Base-by-base conservation (phyloP, 2,113 vertebrate species). In the Emydocephalus ijimae region DNA sequence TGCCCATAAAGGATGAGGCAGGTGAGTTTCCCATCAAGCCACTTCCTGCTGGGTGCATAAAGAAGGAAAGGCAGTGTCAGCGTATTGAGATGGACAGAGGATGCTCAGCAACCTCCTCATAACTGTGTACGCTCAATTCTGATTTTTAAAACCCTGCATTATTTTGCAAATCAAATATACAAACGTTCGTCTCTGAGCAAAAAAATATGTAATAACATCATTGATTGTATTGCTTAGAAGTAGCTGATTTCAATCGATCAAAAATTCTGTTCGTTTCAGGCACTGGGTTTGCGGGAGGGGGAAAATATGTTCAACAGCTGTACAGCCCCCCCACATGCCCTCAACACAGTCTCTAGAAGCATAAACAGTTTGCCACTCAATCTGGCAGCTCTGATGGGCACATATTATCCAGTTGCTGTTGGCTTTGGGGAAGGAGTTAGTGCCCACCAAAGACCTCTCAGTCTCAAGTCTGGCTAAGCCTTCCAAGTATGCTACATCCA, bases 1-100 rank as follows among this genome's bases (percentile, higher is more conserved):
- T 98, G 96, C 99, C 99, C 99, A 99, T 99, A 98, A 99, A 99
- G 90, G 99, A 99, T 52, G 99, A 98, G 52, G 99, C 97, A 6
- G 97, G 96, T 5, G 98, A 98, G 90, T 97, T 99, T 88, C 98
- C 99, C 98, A 99, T 99, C 97, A 99, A 97, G 97, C 98, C 98
- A 96, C 99, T 98, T 97, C 99, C 97, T 96, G 98, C 96, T 98
- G 97, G 23, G 8, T 92, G 57, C 94, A 95, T 92, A 95, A 96
- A 89, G 23, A 95, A 45, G 6, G 54, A 85, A 59, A 88, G 93
- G 85, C 55, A 12, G 0, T 88, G 88, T 21, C 50, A 88, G 55
- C 56, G 52, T 52, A 64, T 39, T 45, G 10, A 90, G 23, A 87
- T 45, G 74, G 81, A 86, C 81, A 87, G n/a, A 64, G 20, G 23